These are phyloP conservation scores for Stratiomys singularior DNA, from an alignment of 2,888 invertebrate genomes.

Conservation along the genomic window DNA sequence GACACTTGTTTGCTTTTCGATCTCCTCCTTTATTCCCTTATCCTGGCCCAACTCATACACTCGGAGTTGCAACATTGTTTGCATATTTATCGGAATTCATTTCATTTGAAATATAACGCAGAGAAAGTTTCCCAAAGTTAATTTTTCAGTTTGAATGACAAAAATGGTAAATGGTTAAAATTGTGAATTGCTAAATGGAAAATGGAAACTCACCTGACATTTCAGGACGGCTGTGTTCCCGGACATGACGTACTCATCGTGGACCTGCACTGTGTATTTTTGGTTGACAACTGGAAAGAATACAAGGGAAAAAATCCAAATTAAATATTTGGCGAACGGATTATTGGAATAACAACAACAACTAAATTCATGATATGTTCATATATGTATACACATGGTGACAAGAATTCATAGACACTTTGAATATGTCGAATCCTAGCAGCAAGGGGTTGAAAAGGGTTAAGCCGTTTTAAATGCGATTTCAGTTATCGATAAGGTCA, in stretches of 20 bases:
- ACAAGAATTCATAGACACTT: too few relatives aligned
- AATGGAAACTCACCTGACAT: slow-evolving; percentile 71
- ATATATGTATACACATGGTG: too few relatives aligned
- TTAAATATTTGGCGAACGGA: slow-evolving; percentile 28
- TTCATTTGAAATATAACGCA: background rate
- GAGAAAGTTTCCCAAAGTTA: background rate
- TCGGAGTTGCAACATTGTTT: background rate
- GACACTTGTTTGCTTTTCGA: too few relatives aligned
- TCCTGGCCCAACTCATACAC: background rate
- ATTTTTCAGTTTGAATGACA: background rate
- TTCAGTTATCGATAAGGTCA: too few relatives aligned
- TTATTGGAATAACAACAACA: background rate
- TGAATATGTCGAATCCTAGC: too few relatives aligned
- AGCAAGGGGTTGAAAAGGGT: too few relatives aligned
- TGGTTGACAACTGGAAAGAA: slow-evolving; percentile 77
- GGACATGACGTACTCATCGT: slow-evolving; percentile 90
- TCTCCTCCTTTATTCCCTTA: background rate
- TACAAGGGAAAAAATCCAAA: slow-evolving; percentile 7
- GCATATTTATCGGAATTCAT: slow-evolving; percentile 10
- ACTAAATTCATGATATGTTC: too few relatives aligned
- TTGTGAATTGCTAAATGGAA: background rate
- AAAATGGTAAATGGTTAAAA: too few relatives aligned
- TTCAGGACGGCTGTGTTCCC: slow-evolving; percentile 91
- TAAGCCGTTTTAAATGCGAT: too few relatives aligned
- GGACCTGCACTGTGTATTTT: slow-evolving; percentile 89